Base-by-base conservation (phyloP, 2,888 invertebrate species). In the Drosophila austrosaltans region DNA sequence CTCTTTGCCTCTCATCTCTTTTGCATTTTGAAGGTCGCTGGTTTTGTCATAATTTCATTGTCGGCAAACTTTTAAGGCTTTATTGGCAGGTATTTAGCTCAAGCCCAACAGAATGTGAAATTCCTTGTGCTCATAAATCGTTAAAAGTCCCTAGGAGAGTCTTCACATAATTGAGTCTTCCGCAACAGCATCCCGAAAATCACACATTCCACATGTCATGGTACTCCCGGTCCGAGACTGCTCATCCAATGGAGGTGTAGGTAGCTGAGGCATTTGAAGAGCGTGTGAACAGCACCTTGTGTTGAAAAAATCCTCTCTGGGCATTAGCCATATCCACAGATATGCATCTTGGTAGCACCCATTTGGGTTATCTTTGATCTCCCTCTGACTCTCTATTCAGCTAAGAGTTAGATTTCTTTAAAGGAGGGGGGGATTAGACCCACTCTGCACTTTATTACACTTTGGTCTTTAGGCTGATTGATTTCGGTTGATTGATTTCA, bases 81-180 rank as follows among this genome's bases (percentile, higher is more conserved):
- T 81, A 86, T 82, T 79, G 89, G 87, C 89, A 89, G 85, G 69
- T 89, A 85, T 88, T 85, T 85, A 85, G 81, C 69, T 78, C 53
- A 63, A 66, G 40, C 53, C 61, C 54, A 64, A 36, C 42, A 40
- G 4, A 79, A 79, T 74, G 79, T 76, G 87, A 81, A 83, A 85
- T 89, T 89, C 87, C 80, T 84, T 63, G 68, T 69, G 82, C 72
- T 77, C 89, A 87, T 88, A 85, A 85, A 89, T 85, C 85, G 48
- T 76, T 74, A 76, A 77, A 65, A 54, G 58, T 54, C 75, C 58
- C 42, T 57, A 53, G 8, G 20, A 30, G 10, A 53, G 25, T 48
- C 36, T 36, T 57, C 75, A 77, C 80, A 89, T 89, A 85, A 86
- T 86, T 86, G 85, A 86, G 89, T 89, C 85, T 86, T 86, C 85